These are phyloP conservation scores for Montipora capricornis DNA, from an alignment of 64 coral and sea anemone species.

Conservation along the genomic window DNA sequence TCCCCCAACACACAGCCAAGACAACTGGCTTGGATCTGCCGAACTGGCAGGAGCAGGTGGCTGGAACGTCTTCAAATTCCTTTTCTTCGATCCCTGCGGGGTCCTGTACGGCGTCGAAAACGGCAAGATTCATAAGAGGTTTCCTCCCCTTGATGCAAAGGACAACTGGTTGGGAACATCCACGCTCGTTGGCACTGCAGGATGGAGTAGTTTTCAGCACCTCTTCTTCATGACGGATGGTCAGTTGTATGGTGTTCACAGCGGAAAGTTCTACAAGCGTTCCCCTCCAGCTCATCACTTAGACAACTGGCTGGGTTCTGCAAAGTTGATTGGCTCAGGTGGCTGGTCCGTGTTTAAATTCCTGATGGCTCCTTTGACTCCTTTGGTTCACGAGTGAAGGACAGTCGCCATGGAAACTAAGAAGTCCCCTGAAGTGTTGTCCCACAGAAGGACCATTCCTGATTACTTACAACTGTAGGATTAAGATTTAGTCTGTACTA, in stretches of 20 bases:
- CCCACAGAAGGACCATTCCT: too few relatives aligned
- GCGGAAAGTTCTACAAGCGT: background rate
- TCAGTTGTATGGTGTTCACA: conserved; percentile 10
- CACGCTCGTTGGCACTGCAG: background rate
- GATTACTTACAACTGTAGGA: too few relatives aligned
- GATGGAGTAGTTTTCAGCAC: background rate
- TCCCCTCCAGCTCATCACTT: background rate
- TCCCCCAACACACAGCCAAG: background rate
- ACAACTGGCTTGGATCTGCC: conserved; percentile 30
- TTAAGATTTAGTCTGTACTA: too few relatives aligned
- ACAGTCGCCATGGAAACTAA: too few relatives aligned
- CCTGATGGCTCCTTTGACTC: conserved; percentile 9
- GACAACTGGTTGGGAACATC: conserved; percentile 8
- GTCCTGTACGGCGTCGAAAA: conserved; percentile 9
- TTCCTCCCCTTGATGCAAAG: background rate
- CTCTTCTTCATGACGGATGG: conserved; percentile 23
- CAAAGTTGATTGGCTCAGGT: conserved; percentile 3
- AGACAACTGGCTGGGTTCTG: background rate
- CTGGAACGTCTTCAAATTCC: conserved; percentile 7
- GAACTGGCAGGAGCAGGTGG: background rate
- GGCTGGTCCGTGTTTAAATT: conserved; percentile 2
- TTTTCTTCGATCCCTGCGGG: conserved; percentile 8
- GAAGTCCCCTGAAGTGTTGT: too few relatives aligned
- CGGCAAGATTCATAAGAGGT: conserved; percentile 9
- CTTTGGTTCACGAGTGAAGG: too few relatives aligned